Conservation (phyloP, 1,140 invertebrate genomes). For the Hylaeus anthracinus region DNA sequence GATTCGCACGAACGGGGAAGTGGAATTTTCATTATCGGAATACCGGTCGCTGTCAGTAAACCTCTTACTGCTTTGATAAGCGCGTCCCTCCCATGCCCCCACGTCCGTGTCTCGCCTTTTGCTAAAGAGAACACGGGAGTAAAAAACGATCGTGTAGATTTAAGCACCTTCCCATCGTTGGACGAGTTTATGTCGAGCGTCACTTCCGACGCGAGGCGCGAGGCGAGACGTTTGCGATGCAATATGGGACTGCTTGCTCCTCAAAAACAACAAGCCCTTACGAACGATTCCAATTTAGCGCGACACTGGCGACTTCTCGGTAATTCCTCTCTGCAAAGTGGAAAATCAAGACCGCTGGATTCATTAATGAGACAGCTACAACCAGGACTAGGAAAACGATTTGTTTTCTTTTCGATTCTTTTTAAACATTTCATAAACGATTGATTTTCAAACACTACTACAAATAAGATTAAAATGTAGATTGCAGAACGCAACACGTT, state of each 20-base stretch:
- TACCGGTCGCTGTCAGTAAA: conserved; percentile 48
- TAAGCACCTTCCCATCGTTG: conserved; percentile 1
- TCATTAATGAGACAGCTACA: too few relatives aligned
- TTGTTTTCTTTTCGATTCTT: too few relatives aligned
- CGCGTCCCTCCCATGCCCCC: background rate
- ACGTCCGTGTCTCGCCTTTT: background rate
- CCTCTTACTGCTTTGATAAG: conserved; percentile 48
- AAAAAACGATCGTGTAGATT: conserved; percentile 16
- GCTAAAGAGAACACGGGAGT: conserved; percentile 12
- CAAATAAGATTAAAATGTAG: too few relatives aligned
- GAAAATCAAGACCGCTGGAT: too few relatives aligned
- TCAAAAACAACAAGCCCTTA: background rate
- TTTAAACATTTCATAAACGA: too few relatives aligned
- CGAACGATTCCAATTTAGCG: background rate
- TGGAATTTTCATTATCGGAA: conserved; percentile 47
- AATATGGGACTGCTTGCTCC: background rate
- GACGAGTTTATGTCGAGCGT: background rate
- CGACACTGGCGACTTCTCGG: too few relatives aligned
- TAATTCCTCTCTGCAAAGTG: too few relatives aligned
- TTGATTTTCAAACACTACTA: too few relatives aligned
- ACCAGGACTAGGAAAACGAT: too few relatives aligned
- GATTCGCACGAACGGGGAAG: conserved; percentile 33
- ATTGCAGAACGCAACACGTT: too few relatives aligned
- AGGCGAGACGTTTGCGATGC: background rate
- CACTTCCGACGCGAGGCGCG: background rate